Base-by-base conservation (phyloP, 2,888 invertebrate genomes). In the Seira ritae region DNA sequence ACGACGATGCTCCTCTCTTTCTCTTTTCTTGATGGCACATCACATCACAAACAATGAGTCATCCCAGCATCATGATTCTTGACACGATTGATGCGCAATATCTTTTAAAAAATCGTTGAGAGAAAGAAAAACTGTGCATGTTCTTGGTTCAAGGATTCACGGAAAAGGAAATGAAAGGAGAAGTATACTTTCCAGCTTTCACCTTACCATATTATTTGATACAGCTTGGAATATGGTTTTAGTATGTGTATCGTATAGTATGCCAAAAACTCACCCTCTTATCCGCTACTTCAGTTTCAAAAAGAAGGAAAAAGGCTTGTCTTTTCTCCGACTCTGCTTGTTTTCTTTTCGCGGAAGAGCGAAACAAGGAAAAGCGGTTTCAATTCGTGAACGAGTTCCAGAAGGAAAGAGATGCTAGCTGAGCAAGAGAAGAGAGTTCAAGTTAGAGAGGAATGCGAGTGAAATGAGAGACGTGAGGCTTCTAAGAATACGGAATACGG, bases 111-210 rank as follows among this genome's bases (percentile, higher is more conserved):
- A 60, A n/a, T n/a, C 12, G n/a, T 60, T 60, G n/a, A 3, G 17
- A 60, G 17, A 60, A 60, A 3, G 12, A 4, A 10, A 10, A 10
- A 60, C 17, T 60, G 4, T 60, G 17, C 60, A 15, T 60, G 8
- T 60, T 60, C 60, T 12, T 12, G n/a, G 60, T 70, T 70, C 20
- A 42, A 46, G 46, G n/a, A 20, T 70, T 8, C 70, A 50, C 20
- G 70, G 22, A 50, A 70, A 70, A 17, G 31, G 42, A 1, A 77
- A 77, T 66, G 77, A 77, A 22, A 66, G 42, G 20, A 60, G 17
- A 4, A 4, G 3, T n/a, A 15, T 60, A 8, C 60, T 60, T n/a
- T 60, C 17, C 17, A n/a, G 60, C 17, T n/a, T n/a, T n/a, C 60
- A 60, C 60, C 17, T 60, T 60, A 10, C 4, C 60, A 60, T 60